These are phyloP conservation scores for Ptyas mucosa DNA, from an alignment of 2,113 vertebrate species.

Conservation along the genomic window DNA sequence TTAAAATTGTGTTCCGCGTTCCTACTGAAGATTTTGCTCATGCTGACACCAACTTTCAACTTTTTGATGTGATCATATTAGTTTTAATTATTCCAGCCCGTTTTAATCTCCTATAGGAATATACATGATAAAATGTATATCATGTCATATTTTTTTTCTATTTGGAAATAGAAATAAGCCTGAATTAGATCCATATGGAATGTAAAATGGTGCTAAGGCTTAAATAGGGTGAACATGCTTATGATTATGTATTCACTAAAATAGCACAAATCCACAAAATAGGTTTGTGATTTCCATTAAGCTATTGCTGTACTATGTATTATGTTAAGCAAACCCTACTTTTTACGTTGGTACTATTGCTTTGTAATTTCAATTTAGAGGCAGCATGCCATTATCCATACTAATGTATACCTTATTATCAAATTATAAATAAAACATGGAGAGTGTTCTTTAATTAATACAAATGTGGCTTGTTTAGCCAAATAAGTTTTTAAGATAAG, in stretches of 20 bases:
- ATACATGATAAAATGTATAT: background rate
- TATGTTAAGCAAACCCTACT: background rate
- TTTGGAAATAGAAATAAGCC: background rate
- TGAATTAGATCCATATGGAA: background rate
- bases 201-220: background rate
- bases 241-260: background rate
- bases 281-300: background rate
- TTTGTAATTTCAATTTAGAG: conserved; percentile 22
- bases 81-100: background rate
- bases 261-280: background rate
- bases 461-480: conserved; percentile 25
- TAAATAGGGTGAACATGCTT: background rate
- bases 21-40: background rate
- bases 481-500: conserved; percentile 29
- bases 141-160: background rate
- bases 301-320: background rate
- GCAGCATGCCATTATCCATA: conserved; percentile 21
- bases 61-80: background rate
- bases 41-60: background rate
- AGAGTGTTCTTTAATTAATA: conserved; percentile 51
- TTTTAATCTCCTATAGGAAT: rapidly evolving
- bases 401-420: conserved; percentile 3
- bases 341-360: background rate
- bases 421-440: conserved; percentile 31
- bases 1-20: background rate